Evolutionary conservation across 2,888 invertebrate genomes (phyloP).

Genomic region (Drosophila colorata): DNA sequence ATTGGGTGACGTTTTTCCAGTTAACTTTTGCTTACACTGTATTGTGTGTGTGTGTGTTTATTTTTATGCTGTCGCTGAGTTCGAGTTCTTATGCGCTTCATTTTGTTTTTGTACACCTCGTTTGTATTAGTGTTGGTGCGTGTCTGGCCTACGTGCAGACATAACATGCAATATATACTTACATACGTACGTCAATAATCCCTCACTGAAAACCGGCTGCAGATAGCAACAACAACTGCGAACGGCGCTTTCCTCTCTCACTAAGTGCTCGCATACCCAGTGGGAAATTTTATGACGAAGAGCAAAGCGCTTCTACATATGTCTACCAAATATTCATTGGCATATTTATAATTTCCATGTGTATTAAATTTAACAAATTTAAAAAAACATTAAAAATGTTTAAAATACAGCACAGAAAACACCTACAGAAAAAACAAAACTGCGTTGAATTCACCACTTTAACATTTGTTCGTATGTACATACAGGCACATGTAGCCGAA

Average conservation of each 20-base stretch:
- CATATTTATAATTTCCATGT: neutral
- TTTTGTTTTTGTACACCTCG: slow-evolving; percentile 66
- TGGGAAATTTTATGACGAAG: slow-evolving; percentile 16
- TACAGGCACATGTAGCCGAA: neutral
- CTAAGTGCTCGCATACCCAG: slow-evolving; percentile 44
- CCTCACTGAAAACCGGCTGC: slow-evolving; percentile 77
- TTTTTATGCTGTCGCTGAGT: slow-evolving; percentile 77
- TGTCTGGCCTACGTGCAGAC: slow-evolving; percentile 82
- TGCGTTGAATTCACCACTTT: no score
- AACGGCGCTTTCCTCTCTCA: slow-evolving; percentile 51
- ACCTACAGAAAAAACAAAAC: no score
- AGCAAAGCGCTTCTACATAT: neutral
- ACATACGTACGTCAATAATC: slow-evolving; percentile 72
- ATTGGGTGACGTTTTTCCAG: slow-evolving; percentile 76
- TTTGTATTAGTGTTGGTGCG: slow-evolving; percentile 55
- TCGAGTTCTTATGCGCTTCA: slow-evolving; percentile 74
- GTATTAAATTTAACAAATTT: neutral
- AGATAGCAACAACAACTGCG: slow-evolving; percentile 68
- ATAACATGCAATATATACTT: slow-evolving; percentile 56
- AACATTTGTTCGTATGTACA: neutral
- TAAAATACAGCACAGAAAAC: no score
- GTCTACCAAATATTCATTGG: no score
- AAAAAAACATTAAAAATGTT: no score
- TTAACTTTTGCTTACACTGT: slow-evolving; percentile 55
- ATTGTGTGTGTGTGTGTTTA: slow-evolving; percentile 59